A percentile compares a stretch with the other conserved stretches of the same genome.
phyloP scores from a whole-genome alignment of 2,113 vertebrate genomes.

The Stercorarius parasiticus region DNA sequence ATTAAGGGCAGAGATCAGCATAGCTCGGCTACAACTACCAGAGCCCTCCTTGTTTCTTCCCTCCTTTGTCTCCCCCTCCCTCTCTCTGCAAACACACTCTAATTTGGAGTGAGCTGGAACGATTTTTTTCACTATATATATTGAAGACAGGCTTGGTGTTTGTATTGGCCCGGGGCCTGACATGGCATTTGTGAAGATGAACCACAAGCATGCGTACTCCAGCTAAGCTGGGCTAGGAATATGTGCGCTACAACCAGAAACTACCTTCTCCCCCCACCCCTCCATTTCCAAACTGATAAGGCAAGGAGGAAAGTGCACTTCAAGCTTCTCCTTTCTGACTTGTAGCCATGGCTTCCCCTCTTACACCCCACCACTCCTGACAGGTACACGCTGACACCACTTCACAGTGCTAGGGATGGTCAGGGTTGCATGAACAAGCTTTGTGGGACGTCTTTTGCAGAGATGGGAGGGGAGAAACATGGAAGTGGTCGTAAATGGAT shows the following conservation, averaged over 20 bases:
- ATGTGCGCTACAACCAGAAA: background rate
- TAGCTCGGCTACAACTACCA: background rate
- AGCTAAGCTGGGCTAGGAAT: background rate
- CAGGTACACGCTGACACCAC: background rate
- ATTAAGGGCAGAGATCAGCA: background rate
- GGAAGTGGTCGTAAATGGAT: background rate
- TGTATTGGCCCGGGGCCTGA: slow-evolving; percentile 7
- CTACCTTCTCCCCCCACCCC: background rate
- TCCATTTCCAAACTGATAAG: background rate
- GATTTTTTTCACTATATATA: background rate
- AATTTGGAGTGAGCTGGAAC: background rate
- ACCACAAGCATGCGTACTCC: background rate
- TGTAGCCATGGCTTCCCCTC: background rate
- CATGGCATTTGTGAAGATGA: slow-evolving; percentile 8
- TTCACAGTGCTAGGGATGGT: fast-evolving
- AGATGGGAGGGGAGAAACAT: background rate
- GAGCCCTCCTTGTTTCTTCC: background rate
- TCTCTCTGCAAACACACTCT: background rate
- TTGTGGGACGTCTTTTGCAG: background rate
- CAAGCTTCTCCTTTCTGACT: background rate
- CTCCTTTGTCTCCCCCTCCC: background rate
- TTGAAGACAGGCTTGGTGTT: slow-evolving; percentile 14
- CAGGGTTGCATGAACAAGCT: fast-evolving
- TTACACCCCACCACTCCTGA: background rate
- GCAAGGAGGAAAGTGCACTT: background rate